phyloP scores from a whole-genome alignment of 1,140 invertebrate species.

The Orchestia grillus region DNA sequence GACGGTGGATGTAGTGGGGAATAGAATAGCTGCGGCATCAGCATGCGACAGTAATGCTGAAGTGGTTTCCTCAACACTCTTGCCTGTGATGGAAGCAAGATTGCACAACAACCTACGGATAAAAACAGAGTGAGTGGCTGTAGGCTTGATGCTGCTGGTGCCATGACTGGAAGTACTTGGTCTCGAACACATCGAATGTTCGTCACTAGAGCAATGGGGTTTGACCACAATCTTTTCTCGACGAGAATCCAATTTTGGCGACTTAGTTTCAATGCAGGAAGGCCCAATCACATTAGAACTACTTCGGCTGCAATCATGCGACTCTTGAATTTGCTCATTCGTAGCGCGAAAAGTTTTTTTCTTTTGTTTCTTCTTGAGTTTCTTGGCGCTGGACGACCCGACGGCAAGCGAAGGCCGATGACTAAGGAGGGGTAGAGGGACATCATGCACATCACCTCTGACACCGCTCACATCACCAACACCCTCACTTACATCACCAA shows the following conservation, averaged over 20 bases:
- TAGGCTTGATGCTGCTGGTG: neutral
- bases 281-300: neutral
- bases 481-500: slow-evolving; percentile 11
- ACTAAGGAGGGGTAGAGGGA: neutral
- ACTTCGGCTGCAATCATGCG: neutral
- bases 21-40: neutral
- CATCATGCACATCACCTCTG: neutral
- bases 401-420: neutral
- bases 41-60: neutral
- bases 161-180: neutral
- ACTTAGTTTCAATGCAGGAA: neutral
- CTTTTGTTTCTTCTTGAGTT: neutral
- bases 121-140: neutral
- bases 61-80: neutral
- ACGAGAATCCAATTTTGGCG: neutral
- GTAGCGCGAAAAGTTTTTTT: neutral
- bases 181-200: too few species aligned
- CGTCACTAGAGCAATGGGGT: neutral
- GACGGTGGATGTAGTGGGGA: neutral
- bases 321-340: neutral
- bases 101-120: neutral
- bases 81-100: neutral
- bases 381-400: neutral
- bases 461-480: slow-evolving; percentile 7
- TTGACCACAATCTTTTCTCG: neutral